Base-by-base conservation (phyloP, 2,113 vertebrate genomes). In the Tricholaema leucomelas region DNA sequence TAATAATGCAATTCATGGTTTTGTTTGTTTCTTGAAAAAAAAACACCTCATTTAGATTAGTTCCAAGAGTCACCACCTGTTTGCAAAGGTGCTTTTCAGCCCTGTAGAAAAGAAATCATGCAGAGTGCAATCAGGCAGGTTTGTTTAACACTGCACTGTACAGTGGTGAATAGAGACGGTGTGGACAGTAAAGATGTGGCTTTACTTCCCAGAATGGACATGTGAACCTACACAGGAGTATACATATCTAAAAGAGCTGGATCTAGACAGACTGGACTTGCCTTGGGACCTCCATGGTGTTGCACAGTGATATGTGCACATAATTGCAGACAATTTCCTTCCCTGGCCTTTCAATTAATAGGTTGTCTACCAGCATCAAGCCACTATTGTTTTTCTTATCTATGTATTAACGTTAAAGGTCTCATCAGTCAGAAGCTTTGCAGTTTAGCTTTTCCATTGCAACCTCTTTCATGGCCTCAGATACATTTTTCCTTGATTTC, bases 371-470 rank as follows among this genome's bases (percentile, higher is more conserved):
- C 88, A 78, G 75, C 18, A 16, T 36, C 46, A 56, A 69, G 30
- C 46, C 65, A 46, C 85, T 85, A 70, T 46, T 64, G 50, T 50
- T 36, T 61, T 95, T 95, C 88, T 87, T 84, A 87, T 89, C 89
- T 94, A 28, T 52, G 78, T 87, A 64, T 76, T 76, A 74, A 83
- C 58, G 71, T 67, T 77, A 74, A 88, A 88, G 56, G 35, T 0
- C 0, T 64, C 85, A 85, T 71, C 85, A 64, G 56, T 82, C 65
- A 77, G 55, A 74, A 74, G 30, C 11, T 64, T 86, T 73, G 13
- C 35, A 70, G 38, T 80, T 79, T 58, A 74, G 24, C 50, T 92
- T 92, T 90, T 67, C 63, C 67, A 31, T 21, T 81, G 33, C 56
- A 82, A 71, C 28, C 11, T 70, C 31, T 63, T 81, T 69, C 1